Percentiles rank a stretch among this genome's conserved stretches.
phyloP scores from a whole-genome alignment of 2,888 invertebrate species.

The Pachydiplax longipennis region DNA sequence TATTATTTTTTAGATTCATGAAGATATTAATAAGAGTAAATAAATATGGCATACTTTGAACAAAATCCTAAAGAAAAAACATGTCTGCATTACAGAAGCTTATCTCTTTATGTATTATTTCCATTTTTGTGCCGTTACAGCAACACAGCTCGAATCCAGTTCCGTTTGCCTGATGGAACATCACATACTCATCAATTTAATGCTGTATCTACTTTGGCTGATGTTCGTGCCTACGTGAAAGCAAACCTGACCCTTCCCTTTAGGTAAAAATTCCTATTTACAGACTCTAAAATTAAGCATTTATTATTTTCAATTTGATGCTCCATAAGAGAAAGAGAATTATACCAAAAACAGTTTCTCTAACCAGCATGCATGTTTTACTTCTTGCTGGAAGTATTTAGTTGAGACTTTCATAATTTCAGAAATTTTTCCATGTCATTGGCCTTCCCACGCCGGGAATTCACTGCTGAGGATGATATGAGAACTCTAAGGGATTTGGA shows the following conservation, averaged over 20 bases:
- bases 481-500: slow-evolving; percentile 70
- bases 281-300: background rate
- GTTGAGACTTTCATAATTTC: slow-evolving; percentile 46
- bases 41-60: too few relatives aligned
- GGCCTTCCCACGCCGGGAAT: slow-evolving; percentile 77
- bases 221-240: slow-evolving; percentile 64
- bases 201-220: slow-evolving; percentile 69
- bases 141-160: slow-evolving; percentile 78
- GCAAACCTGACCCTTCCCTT: slow-evolving; percentile 62
- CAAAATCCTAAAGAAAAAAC: too few relatives aligned
- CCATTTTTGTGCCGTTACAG: slow-evolving; percentile 52
- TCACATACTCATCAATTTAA: slow-evolving; percentile 77
- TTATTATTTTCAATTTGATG: background rate
- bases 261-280: slow-evolving; percentile 48
- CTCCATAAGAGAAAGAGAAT: background rate
- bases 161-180: slow-evolving; percentile 83
- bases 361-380: background rate
- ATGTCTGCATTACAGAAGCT: too few relatives aligned
- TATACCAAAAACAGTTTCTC: background rate
- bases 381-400: background rate
- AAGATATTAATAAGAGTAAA: too few relatives aligned
- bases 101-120: too few relatives aligned
- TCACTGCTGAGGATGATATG: slow-evolving; percentile 64
- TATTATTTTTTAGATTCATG: too few relatives aligned
- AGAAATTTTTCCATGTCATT: slow-evolving; percentile 76